Evolutionary conservation across 2,113 vertebrate species (phyloP), one percentile per base, ranked within the genome.

Genomic region (Prochilodus magdalenae): DNA sequence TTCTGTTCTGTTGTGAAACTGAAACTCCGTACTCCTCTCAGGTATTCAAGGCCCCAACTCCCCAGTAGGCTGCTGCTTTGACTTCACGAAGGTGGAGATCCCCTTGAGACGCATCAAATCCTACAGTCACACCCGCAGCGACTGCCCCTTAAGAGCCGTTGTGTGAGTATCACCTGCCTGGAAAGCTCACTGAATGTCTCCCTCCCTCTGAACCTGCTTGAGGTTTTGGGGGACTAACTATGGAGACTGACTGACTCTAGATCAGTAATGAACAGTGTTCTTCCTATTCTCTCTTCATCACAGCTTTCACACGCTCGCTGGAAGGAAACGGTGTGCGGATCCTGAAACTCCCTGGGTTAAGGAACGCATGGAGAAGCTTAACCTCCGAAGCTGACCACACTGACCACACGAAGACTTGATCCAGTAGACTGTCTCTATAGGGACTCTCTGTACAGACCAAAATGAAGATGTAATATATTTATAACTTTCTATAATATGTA

Each of bases 11-110:
- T 11, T 44, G 40, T 44, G 40, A 44, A 22, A 22, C 57, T 59
- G 57, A n/a, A 59, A 22, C 40, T 44, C 57, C 24, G 57, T 59
- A 8, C 15, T 20, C 20, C 57, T 82, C 67, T 57, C 33, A 80
- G 73, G 20, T 67, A 0, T 1, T 18, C 14, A 51, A 51, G 8
- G 14, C 18, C 2, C 0, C 2, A 18, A 18, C 14, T 7, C 8
- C 40, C 0, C n/a, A 6, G 6, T 13, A 27, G 1, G 0, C n/a
- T 62, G 59, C 59, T 62, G 59, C 12, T 11, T 13, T 62, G 5
- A 11, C 3, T 13, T 62, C 11, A 27, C 4, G 4, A 24, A 26
- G 3, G 12, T 62, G 10, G 27, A 27, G 22, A 13, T 62, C n/a
- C 59, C 59, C n/a, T 12, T 62, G 16, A 62, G 20, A 1, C 6